A percentile compares a stretch with the other conserved stretches of the same genome.
Evolutionary conservation across 2,797 vertebrate species (phyloP).

Genomic region (Craterocephalus amniculus): DNA sequence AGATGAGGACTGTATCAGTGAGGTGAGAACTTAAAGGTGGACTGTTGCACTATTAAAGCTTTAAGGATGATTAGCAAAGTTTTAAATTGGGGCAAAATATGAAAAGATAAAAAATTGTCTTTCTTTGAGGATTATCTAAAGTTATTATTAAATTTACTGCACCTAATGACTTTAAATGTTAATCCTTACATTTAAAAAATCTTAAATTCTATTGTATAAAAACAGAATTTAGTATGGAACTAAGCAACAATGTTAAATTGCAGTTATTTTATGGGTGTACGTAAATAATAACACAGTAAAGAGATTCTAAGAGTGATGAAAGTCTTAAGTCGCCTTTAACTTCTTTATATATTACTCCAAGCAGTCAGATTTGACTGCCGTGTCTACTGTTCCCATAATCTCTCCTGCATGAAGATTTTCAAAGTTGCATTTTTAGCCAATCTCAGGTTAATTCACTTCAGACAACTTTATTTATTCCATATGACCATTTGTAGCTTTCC

Average conservation of each 20-base stretch:
- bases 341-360: background rate
- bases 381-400: too few species aligned
- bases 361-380: background rate
- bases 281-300: too few species aligned
- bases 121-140: background rate
- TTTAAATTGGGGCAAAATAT: background rate
- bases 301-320: too few species aligned
- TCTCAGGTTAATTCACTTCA: background rate
- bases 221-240: background rate
- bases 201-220: background rate
- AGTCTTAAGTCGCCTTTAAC: background rate
- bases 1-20: conserved; percentile 51
- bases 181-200: background rate
- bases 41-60: too few species aligned
- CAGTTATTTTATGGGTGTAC: too few species aligned
- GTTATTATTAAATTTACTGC: background rate
- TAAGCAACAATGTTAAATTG: background rate
- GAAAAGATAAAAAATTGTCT: background rate
- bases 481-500: too few species aligned
- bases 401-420: background rate
- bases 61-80: too few species aligned
- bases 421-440: background rate
- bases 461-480: too few species aligned
- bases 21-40: conserved; percentile 54
- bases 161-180: background rate